Conservation (phyloP, 2,113 vertebrate genomes). For the Sminthopsis crassicaudata region DNA sequence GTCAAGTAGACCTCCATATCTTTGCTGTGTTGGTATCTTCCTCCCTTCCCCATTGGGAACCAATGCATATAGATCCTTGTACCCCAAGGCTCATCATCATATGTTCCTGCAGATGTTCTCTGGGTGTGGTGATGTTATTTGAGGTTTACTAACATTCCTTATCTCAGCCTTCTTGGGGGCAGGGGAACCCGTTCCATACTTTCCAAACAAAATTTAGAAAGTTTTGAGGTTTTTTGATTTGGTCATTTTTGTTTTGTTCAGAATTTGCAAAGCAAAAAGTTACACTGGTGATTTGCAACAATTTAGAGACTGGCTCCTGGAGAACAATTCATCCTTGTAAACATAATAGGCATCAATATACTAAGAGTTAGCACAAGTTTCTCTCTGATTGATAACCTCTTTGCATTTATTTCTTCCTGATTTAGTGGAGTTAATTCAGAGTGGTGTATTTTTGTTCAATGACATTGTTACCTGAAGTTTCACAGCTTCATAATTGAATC, state of each 20-base stretch:
- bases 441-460: not conserved
- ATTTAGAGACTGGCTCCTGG: not conserved
- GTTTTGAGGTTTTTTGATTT: not conserved
- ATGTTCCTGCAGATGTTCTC: not conserved
- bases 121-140: not conserved
- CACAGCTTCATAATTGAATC: not conserved
- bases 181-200: too few species aligned
- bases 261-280: not conserved
- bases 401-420: fast-evolving
- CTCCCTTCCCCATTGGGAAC: not conserved
- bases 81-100: not conserved
- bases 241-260: not conserved
- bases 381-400: not conserved
- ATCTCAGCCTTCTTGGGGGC: too few species aligned
- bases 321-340: not conserved
- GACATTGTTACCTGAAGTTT: not conserved
- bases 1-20: not conserved
- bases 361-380: fast-evolving
- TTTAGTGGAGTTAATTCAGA: fast-evolving
- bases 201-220: not conserved
- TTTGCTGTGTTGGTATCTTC: not conserved
- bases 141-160: not conserved
- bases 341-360: not conserved
- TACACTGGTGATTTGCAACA: not conserved
- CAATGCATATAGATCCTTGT: not conserved